These are phyloP conservation scores for Nebria ingens DNA, from an alignment of 1,140 invertebrate genomes.

Conservation along the genomic window DNA sequence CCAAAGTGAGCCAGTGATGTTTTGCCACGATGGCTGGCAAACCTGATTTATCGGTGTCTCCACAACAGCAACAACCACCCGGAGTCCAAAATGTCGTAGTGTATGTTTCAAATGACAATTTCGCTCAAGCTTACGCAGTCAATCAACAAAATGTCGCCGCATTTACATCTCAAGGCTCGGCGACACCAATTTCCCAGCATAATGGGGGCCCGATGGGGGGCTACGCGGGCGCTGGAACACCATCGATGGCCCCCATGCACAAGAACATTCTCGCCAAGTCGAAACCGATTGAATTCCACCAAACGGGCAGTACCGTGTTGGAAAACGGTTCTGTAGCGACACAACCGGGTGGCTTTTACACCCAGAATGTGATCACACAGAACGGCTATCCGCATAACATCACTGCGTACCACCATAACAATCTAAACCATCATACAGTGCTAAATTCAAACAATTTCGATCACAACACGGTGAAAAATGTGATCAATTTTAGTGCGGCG, in stretches of 20 bases:
- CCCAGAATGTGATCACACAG: conserved; percentile 24
- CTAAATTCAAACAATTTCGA: conserved; percentile 1
- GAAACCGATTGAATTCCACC: conserved; percentile 18
- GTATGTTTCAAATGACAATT: conserved; percentile 37
- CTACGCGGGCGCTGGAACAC: background rate
- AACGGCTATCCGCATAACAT: conserved; percentile 25
- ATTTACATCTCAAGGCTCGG: background rate
- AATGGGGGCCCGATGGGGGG: background rate
- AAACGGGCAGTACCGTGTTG: conserved; percentile 17
- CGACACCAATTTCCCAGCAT: background rate
- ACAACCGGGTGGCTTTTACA: conserved; percentile 18
- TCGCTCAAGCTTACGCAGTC: conserved; percentile 33
- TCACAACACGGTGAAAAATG: conserved; percentile 4
- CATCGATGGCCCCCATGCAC: conserved; percentile 24
- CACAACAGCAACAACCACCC: conserved; percentile 14
- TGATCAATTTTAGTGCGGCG: conserved; percentile 1
- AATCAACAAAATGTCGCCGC: conserved; percentile 25
- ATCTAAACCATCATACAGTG: background rate
- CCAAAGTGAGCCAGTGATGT: conserved; percentile 32
- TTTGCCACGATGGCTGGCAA: conserved; percentile 35
- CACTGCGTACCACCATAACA: background rate
- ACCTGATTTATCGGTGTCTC: conserved; percentile 34
- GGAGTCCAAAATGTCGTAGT: conserved; percentile 39
- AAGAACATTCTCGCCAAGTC: conserved; percentile 23
- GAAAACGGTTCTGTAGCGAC: conserved; percentile 14